Base-by-base conservation (phyloP, 2,888 invertebrate genomes). In the Cylindroiulus punctatus region DNA sequence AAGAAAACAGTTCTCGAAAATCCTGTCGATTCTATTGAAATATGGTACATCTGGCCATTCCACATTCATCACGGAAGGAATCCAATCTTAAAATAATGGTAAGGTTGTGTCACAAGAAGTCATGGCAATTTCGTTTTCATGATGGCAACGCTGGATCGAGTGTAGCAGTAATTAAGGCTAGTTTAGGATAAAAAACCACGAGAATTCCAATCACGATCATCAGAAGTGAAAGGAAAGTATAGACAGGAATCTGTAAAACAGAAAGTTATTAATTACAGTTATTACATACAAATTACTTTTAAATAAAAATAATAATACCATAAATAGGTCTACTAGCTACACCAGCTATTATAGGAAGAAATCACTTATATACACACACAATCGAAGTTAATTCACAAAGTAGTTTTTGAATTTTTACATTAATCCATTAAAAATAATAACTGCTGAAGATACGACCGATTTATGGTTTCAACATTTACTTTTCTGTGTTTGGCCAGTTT, bases 141-240 rank as follows among this genome's bases (percentile, higher is more conserved):
- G 86, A 76, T 76, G 81, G 86, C 82, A 82, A 81, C 10, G 86
- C 40, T 22, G 86, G 86, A 26, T 86, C 86, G 30, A 86, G 47
- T 19, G 86, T 86, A 26, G 86, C 86, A 81, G 86, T 86, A 82
- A 86, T 86, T 42, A 86, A 44, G 42, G 65, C 76, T 36, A 86
- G 30, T 82, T 86, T 42, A 44, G 86, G 86, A 81, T 86, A 86
- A 82, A 86, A 86, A 40, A 82, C 52, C 86, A 86, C 86, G 36
- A 86, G 42, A 36, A 86, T 76, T n/a, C 86, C 86, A 47, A 86
- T 44, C 81, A 86, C 86, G n/a, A 84, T 84, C 84, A 84, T 36
- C 86, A 85, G 65, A 36, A 76, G 40, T 36, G 86, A 44, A 86
- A 65, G 47, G n/a, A 86, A 82, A 30, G 81, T 82, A 52, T 44